Percentiles rank a stretch among this genome's conserved stretches.
These are phyloP conservation scores for Merops nubicus DNA, from an alignment of 2,113 vertebrate genomes.

Conservation along the genomic window DNA sequence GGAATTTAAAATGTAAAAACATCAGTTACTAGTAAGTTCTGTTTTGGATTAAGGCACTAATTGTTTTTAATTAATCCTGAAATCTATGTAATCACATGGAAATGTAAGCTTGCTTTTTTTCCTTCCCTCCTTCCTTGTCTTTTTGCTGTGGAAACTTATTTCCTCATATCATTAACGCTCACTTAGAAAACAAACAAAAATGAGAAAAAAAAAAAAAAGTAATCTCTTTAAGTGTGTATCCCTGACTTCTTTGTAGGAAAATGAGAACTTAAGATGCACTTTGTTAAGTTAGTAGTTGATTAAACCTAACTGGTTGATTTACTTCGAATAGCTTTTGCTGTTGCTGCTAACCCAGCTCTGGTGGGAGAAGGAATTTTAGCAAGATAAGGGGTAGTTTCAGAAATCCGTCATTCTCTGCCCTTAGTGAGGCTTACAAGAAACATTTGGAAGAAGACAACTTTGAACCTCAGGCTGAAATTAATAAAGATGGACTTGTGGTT, in stretches of 20 bases:
- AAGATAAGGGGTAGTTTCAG: not conserved
- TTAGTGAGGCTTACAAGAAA: not conserved
- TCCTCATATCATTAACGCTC: not conserved
- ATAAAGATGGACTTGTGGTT: not conserved
- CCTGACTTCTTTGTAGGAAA: not conserved
- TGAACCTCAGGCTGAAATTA: not conserved
- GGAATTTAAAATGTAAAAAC: not conserved
- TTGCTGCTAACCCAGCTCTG: not conserved
- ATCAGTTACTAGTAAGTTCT: not conserved
- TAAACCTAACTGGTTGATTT: not conserved
- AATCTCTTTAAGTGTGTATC: not conserved
- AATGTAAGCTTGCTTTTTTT: not conserved
- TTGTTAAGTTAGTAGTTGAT: not conserved
- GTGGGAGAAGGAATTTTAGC: not conserved
- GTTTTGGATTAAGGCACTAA: not conserved
- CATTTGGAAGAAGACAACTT: not conserved
- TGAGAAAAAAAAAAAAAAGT: not conserved
- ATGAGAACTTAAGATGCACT: not conserved
- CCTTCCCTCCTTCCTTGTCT: not conserved
- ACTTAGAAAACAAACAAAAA: not conserved
- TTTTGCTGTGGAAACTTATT: not conserved
- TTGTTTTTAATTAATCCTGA: not conserved
- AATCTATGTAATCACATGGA: not conserved
- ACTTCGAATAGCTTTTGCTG: not conserved
- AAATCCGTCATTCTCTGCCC: not conserved